Base-by-base conservation (phyloP, 2,888 invertebrate genomes). In the Rugalucina vietnamica region DNA sequence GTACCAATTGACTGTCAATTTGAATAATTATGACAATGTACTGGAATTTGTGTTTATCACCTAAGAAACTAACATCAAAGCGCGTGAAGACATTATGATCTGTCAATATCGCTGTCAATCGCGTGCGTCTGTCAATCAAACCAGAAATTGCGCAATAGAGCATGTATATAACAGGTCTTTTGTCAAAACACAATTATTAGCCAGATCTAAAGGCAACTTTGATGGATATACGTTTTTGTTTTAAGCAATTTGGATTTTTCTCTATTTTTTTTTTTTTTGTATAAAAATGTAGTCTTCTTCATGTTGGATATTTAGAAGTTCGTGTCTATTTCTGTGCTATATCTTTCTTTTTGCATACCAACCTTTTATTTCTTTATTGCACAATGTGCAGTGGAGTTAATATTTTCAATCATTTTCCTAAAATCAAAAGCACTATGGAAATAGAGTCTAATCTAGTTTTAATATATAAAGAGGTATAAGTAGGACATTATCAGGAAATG, bases 91-190 rank as follows among this genome's bases (percentile, higher is more conserved):
- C 72, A 72, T 72, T 43, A 72, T 3, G 21, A 72, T 49, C 72
- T 72, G 72, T 72, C 72, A 72, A 72, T 37, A 72, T 72, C 72
- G 29, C n/a, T 72, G 72, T 72, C 72, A 72, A 72, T 36, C 65
- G 65, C 65, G 65, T 65, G 65, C 34, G 1, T 18, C 65, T 65
- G 65, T 65, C 65, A 29, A 34, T 65, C 65, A 65, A 5, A 65
- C 65, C 32, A 34, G 34, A 65, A 32, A 65, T 65, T 65, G 65
- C 65, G 65, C 18, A 65, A 65, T 4, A 34, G 12, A 32, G 21
- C 65, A 65, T 65, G 65, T 65, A 65, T 65, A 65, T 65, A 65
- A 65, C 65, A 34, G 65, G 54, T 18, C 29, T 34, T 65, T 65
- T 65, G 65, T 34, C 34, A 65, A 65, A 65, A 34, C n/a, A 54